Evolutionary conservation across 2,113 vertebrate species (phyloP), one percentile per base, ranked within the genome.

Genomic region (Oxyura jamaicensis): DNA sequence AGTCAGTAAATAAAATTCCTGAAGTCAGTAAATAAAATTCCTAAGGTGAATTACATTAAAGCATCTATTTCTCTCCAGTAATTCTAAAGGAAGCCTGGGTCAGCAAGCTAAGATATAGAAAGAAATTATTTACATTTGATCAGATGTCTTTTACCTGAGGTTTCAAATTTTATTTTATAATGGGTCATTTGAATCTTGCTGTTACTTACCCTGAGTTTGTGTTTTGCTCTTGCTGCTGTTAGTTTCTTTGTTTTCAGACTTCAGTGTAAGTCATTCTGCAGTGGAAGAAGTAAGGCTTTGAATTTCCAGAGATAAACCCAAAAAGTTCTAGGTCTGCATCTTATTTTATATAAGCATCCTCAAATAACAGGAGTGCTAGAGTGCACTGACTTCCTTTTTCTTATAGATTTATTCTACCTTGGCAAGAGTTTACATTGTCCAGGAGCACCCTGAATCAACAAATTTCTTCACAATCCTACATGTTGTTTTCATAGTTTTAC

Each of bases 21-120:
- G 36, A 85, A 93, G 71, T 93, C 67, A 62, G 1, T 79, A 35
- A 48, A 63, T 91, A 66, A 85, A 96, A 93, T 66, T 13, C 16
- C 33, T 66, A 77, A 87, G 75, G 91, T 76, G 59, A 88, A 69
- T 91, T 58, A 31, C 59, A 44, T 20, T 76, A 73, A 90, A 79
- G 31, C 14, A 31, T 53, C 41, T 59, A 5, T 71, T 91, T 90
- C 58, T 6, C 6, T 67, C 41, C 17, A 35, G 1, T 77, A 55
- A 90, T 21, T 83, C 50, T 86, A 62, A 71, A 60, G 48, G 5
- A 5, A 79, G 7, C 3, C 72, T 68, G 71, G 7, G 5, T 62
- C 60, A 17, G 46, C 42, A 33, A 78, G n/a, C 18, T 52, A 59
- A 88, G 55, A 69, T 36, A 55, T 11, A 91, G 62, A 71, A 12